phyloP scores from a whole-genome alignment of 2,888 invertebrate species.

The Steromphala cineraria region DNA sequence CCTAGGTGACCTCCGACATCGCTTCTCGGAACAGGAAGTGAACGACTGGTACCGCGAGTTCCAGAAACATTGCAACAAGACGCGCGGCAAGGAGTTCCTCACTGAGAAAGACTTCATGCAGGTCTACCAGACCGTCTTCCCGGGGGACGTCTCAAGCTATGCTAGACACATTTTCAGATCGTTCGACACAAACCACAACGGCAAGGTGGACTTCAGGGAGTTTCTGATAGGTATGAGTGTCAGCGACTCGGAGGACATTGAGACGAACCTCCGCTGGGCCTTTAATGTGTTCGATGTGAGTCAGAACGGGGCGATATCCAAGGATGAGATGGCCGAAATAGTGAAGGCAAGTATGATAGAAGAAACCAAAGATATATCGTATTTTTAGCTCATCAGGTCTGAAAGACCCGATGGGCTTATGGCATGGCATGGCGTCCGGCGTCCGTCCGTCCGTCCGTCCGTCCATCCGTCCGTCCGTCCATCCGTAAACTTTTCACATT shows the following conservation, averaged over 20 bases:
- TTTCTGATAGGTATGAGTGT: conserved; percentile 24
- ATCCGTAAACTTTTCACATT: too few species aligned
- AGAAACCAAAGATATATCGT: too few species aligned
- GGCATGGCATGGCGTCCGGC: too few species aligned
- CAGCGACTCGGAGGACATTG: conserved; percentile 16
- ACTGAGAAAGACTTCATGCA: conserved; percentile 20
- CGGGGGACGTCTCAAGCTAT: conserved; percentile 17
- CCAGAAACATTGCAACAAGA: neutral
- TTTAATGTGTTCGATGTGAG: conserved; percentile 26
- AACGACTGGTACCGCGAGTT: conserved; percentile 28
- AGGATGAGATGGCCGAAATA: conserved; percentile 16
- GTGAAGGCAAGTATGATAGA: neutral
- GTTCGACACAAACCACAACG: conserved; percentile 19
- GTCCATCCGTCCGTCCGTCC: too few species aligned
- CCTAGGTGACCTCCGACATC: too few species aligned
- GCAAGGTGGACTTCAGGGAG: conserved; percentile 20
- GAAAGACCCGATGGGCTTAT: too few species aligned
- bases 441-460: too few species aligned
- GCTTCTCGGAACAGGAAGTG: conserved; percentile 26
- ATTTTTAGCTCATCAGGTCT: too few species aligned
- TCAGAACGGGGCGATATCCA: conserved; percentile 13
- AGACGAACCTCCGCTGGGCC: conserved; percentile 25
- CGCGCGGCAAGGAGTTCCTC: neutral
- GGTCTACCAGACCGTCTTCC: conserved; percentile 22
- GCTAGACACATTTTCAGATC: conserved; percentile 27